These are phyloP conservation scores for Perizoma flavofasciatum DNA, from an alignment of 2,888 invertebrate species.

Conservation along the genomic window DNA sequence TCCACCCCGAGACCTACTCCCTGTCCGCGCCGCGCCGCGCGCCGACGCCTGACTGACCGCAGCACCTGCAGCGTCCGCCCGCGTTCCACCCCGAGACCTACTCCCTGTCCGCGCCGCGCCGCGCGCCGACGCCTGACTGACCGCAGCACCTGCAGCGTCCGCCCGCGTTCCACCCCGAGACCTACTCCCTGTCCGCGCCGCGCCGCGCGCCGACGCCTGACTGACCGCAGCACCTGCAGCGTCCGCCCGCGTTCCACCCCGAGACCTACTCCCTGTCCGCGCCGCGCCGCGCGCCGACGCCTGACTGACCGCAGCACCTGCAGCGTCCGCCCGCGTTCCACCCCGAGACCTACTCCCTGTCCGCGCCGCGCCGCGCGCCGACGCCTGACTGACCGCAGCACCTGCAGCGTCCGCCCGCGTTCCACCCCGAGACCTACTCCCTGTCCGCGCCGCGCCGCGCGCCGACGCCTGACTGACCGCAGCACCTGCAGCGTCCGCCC, in stretches of 20 bases:
- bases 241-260: constrained; percentile 93
- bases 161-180: constrained; percentile 93
- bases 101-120: constrained; percentile 73
- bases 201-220: background rate
- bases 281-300: background rate
- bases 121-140: background rate
- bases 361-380: background rate
- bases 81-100: constrained; percentile 94
- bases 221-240: constrained; percentile 91
- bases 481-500: constrained; percentile 93
- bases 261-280: constrained; percentile 89
- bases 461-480: constrained; percentile 50
- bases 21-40: constrained; percentile 54
- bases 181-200: constrained; percentile 85
- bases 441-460: constrained; percentile 54
- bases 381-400: constrained; percentile 83
- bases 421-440: constrained; percentile 93
- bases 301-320: constrained; percentile 87
- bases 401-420: constrained; percentile 93
- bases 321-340: constrained; percentile 94
- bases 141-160: constrained; percentile 92
- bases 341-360: constrained; percentile 91
- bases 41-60: constrained; percentile 50
- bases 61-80: constrained; percentile 93
- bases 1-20: constrained; percentile 93